Evolutionary conservation across 2,888 invertebrate species (phyloP).

Genomic region (Andrena trimmerana): DNA sequence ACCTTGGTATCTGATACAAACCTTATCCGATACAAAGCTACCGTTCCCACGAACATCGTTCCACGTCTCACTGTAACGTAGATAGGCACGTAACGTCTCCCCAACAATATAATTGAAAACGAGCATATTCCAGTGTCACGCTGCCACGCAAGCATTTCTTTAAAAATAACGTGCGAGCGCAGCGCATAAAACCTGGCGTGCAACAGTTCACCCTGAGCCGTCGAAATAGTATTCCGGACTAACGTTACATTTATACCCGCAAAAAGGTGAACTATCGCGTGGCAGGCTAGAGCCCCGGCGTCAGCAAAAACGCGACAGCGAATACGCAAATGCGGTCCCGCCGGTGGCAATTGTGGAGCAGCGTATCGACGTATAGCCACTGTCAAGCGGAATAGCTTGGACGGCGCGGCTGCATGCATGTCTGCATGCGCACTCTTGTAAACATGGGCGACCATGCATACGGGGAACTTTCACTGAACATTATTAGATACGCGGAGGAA

Average conservation of each 20-base stretch:
- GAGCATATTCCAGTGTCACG: too few relatives aligned
- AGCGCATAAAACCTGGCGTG: too few relatives aligned
- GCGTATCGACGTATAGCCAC: constrained; percentile 25
- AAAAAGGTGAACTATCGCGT: neutral
- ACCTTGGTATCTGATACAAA: too few relatives aligned
- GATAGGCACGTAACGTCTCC: too few relatives aligned
- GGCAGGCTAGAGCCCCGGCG: neutral
- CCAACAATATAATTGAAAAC: too few relatives aligned
- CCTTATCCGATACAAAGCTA: too few relatives aligned
- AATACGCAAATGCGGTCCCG: neutral
- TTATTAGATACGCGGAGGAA: constrained; percentile 84
- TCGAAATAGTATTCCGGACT: neutral
- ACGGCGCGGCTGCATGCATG: constrained; percentile 56
- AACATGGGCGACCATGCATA: constrained; percentile 80
- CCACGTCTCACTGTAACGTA: too few relatives aligned
- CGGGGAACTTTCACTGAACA: constrained; percentile 83
- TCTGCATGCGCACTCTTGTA: constrained; percentile 74
- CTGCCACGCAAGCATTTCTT: too few relatives aligned
- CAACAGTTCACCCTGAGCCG: neutral
- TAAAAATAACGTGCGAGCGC: too few relatives aligned
- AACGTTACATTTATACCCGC: too few relatives aligned
- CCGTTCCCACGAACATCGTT: too few relatives aligned
- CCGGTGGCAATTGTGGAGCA: constrained; percentile 23
- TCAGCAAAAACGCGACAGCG: constrained; percentile 21
- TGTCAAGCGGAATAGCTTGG: constrained; percentile 36